Conservation (phyloP, 2,113 vertebrate species). For the Pelodiscus sinensis region DNA sequence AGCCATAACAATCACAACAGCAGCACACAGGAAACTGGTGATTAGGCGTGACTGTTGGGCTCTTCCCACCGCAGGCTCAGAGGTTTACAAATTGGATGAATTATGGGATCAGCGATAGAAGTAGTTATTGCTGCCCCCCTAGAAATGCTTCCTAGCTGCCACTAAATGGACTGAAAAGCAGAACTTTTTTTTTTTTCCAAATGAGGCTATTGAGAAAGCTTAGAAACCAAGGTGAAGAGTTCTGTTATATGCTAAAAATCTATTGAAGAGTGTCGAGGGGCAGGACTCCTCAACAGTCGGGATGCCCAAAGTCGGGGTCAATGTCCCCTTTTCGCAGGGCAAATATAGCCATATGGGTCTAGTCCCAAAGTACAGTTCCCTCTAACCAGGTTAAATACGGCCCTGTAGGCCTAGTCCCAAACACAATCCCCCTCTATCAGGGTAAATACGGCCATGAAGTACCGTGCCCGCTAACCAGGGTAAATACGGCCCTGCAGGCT, state of each 20-base stretch:
- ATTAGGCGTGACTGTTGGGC: constrained; percentile 1
- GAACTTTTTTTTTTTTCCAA: background rate
- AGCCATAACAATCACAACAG: constrained; percentile 33
- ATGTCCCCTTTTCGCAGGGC: too few relatives aligned
- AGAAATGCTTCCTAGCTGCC: background rate
- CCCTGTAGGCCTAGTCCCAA: too few relatives aligned
- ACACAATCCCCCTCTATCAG: too few relatives aligned
- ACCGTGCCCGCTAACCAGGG: too few relatives aligned
- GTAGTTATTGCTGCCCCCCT: background rate
- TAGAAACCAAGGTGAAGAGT: background rate
- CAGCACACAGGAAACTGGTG: constrained; percentile 45
- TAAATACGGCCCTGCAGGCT: too few relatives aligned
- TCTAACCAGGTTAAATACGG: too few relatives aligned
- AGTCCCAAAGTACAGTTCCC: too few relatives aligned
- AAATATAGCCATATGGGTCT: too few relatives aligned
- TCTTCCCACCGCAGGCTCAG: background rate
- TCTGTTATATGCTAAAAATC: background rate
- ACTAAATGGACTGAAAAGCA: accelerated
- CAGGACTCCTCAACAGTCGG: too few relatives aligned
- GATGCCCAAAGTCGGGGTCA: too few relatives aligned
- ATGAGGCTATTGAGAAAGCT: background rate
- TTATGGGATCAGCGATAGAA: background rate
- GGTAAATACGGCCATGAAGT: too few relatives aligned
- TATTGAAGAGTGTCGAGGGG: background rate
- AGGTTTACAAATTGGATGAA: background rate